A percentile compares a stretch with the other conserved stretches of the same genome.
Conservation (phyloP, 1,140 invertebrate species). For the Sminthurides bifidus region DNA sequence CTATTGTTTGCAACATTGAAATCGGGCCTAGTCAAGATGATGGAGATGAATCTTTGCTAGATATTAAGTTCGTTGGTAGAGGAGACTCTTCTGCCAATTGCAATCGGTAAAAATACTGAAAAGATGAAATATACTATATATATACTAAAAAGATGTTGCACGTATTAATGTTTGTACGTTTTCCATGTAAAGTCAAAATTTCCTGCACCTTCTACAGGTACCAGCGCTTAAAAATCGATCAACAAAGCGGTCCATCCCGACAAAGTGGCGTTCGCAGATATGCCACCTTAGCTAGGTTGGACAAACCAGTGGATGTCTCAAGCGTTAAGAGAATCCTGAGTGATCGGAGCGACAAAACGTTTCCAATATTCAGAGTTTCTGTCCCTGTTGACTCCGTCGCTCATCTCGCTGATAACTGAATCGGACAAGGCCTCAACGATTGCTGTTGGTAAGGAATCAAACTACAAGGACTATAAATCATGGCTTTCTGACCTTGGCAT, state of each 20-base stretch:
- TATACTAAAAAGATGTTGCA: slow-evolving; percentile 53
- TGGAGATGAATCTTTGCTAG: slow-evolving; percentile 49
- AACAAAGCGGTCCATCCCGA: slow-evolving; percentile 39
- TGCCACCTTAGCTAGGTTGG: no score
- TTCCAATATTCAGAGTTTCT: slow-evolving; percentile 57
- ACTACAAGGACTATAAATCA: background rate
- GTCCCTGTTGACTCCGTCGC: no score
- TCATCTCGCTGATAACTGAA: no score
- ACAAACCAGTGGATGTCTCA: background rate
- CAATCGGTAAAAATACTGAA: slow-evolving; percentile 49
- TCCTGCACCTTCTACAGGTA: background rate
- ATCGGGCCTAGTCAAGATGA: slow-evolving; percentile 47
- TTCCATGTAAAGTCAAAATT: background rate
- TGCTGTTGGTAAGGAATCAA: slow-evolving; percentile 43
- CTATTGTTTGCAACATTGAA: slow-evolving; percentile 65
- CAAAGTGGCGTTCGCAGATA: background rate
- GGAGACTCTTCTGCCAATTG: slow-evolving; percentile 58
- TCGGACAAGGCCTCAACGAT: slow-evolving; percentile 52
- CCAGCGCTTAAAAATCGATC: slow-evolving; percentile 38
- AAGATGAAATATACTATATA: background rate
- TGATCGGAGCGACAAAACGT: slow-evolving; percentile 50
- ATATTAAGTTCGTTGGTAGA: slow-evolving; percentile 51
- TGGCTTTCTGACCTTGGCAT: background rate
- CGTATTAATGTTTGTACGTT: slow-evolving; percentile 34
- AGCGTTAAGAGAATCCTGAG: slow-evolving; percentile 47